Conservation (phyloP, 2,888 invertebrate species). For the Zelleria hepariella region DNA sequence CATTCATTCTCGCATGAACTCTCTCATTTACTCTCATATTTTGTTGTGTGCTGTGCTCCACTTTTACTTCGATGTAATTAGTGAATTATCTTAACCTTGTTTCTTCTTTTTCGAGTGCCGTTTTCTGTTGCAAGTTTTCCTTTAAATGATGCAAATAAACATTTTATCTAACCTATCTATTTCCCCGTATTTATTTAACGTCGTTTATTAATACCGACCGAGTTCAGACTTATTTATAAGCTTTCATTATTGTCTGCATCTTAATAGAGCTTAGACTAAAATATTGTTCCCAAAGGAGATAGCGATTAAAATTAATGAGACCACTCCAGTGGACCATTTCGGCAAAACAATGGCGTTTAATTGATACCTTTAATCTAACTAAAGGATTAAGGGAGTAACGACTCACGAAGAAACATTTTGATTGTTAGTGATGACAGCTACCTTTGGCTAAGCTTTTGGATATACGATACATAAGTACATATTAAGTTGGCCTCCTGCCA, state of each 20-base stretch:
- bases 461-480: no score
- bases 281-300: not conserved
- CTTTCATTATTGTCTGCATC: not conserved
- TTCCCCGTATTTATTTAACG: no score
- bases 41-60: not conserved
- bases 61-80: not conserved
- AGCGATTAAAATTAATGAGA: not conserved
- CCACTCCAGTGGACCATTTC: not conserved
- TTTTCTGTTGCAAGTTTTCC: no score
- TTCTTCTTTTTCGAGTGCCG: no score
- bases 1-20: conserved; percentile 56
- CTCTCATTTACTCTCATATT: not conserved
- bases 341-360: not conserved
- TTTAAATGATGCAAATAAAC: no score
- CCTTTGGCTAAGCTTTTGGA: no score
- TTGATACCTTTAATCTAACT: not conserved
- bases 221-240: no score
- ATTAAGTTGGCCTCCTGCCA: no score
- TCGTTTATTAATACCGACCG: no score
- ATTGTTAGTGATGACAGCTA: no score
- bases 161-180: no score
- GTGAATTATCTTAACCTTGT: not conserved
- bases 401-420: not conserved
- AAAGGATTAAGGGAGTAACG: not conserved
- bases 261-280: not conserved